A percentile compares a stretch with the other conserved stretches of the same genome.
phyloP scores from a whole-genome alignment of 2,797 vertebrate species.

The Oreochromis mossambicus region DNA sequence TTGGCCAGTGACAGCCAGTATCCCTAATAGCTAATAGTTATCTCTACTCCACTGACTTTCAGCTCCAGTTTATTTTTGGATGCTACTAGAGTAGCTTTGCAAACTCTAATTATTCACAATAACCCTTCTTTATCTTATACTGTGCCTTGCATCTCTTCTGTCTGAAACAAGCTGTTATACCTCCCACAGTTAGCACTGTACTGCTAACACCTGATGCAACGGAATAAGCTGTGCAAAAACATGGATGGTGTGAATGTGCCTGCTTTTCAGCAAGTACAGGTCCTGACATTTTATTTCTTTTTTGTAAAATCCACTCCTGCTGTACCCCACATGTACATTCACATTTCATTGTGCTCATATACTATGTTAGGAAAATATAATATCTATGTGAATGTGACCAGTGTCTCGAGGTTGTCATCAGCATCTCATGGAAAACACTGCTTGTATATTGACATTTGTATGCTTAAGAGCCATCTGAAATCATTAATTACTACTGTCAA shows the following conservation, averaged over 20 bases:
- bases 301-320: not conserved
- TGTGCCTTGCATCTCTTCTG: not conserved
- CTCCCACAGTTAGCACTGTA: fast-evolving
- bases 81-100: not conserved
- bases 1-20: not conserved
- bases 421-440: not conserved
- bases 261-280: not conserved
- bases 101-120: not conserved
- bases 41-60: not conserved
- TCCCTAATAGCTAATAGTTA: not conserved
- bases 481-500: not conserved
- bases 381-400: not conserved
- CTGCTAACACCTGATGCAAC: not conserved
- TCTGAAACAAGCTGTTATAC: fast-evolving
- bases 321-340: not conserved
- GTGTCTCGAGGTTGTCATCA: not conserved
- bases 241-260: not conserved
- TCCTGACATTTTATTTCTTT: not conserved
- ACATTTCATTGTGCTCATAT: not conserved
- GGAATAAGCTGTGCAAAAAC: not conserved
- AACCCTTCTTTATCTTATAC: not conserved
- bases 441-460: not conserved
- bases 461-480: not conserved
- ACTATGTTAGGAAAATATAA: not conserved
- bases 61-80: not conserved